A percentile compares a stretch with the other conserved stretches of the same genome.
Evolutionary conservation across 2,797 vertebrate species (phyloP).

Genomic region (Myotis daubentonii): DNA sequence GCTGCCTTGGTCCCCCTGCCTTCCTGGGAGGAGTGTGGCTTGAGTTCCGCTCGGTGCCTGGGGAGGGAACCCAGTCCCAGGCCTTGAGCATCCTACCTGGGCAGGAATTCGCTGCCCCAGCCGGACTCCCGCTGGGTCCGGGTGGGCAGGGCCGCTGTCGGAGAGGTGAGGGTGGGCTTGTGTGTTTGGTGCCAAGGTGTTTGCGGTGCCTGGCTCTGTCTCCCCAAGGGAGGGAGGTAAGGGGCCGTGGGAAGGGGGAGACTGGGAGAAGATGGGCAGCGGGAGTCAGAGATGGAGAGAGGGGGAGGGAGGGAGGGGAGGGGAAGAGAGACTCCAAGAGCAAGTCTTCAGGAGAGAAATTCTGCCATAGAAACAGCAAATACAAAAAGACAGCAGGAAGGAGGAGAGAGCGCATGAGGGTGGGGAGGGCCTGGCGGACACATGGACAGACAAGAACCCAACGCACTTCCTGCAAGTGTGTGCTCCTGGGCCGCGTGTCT

Average conservation of each 20-base stretch:
- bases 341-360: background rate
- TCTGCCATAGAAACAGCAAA: background rate
- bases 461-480: rapidly evolving
- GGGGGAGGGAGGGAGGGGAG: no score
- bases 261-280: background rate
- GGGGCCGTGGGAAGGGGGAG: background rate
- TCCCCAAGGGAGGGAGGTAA: background rate
- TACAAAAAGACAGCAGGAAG: background rate
- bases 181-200: background rate
- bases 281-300: background rate
- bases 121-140: rapidly evolving
- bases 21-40: background rate
- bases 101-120: background rate
- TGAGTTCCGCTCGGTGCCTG: background rate
- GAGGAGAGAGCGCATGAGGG: background rate
- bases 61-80: background rate
- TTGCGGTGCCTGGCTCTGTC: background rate
- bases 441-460: background rate
- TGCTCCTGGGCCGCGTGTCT: background rate
- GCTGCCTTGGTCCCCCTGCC: background rate
- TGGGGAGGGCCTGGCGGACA: background rate
- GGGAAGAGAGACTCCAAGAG: background rate
- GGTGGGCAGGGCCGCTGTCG: background rate
- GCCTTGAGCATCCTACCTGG: background rate
- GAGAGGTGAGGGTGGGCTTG: background rate